phyloP scores from a whole-genome alignment of 2,888 invertebrate genomes.

The Adineta ricciae region DNA sequence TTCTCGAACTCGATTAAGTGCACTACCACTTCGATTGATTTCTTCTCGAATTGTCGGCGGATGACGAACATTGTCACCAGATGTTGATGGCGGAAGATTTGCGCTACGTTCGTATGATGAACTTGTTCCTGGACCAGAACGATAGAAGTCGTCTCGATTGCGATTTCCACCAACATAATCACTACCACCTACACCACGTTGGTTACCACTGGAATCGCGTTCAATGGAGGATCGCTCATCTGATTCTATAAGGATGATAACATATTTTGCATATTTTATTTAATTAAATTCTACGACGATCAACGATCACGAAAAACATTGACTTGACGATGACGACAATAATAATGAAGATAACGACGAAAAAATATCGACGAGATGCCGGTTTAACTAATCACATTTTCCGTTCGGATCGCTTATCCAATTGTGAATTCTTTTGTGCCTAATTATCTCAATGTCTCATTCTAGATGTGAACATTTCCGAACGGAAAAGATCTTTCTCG shows the following conservation, averaged over 20 bases:
- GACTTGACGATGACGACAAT: background rate
- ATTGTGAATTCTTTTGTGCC: no score
- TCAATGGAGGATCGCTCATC: background rate
- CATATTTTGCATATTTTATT: background rate
- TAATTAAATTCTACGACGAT: background rate
- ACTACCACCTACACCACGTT: background rate
- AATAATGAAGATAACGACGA: background rate
- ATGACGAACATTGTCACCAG: background rate
- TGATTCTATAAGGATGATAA: background rate
- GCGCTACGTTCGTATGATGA: background rate
- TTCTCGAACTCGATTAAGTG: background rate
- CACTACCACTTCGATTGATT: background rate
- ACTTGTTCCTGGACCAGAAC: background rate
- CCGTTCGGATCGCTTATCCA: background rate
- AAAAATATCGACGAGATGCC: background rate
- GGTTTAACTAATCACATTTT: background rate
- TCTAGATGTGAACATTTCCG: background rate
- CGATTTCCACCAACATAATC: background rate
- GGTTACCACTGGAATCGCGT: background rate
- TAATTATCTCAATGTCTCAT: background rate
- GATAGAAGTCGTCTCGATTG: background rate
- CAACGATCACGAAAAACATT: background rate
- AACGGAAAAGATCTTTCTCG: background rate
- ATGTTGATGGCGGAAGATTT: background rate
- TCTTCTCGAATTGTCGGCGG: background rate